These are phyloP conservation scores for Toxotes chatareus DNA, from an alignment of 2,113 vertebrate species.

Conservation along the genomic window DNA sequence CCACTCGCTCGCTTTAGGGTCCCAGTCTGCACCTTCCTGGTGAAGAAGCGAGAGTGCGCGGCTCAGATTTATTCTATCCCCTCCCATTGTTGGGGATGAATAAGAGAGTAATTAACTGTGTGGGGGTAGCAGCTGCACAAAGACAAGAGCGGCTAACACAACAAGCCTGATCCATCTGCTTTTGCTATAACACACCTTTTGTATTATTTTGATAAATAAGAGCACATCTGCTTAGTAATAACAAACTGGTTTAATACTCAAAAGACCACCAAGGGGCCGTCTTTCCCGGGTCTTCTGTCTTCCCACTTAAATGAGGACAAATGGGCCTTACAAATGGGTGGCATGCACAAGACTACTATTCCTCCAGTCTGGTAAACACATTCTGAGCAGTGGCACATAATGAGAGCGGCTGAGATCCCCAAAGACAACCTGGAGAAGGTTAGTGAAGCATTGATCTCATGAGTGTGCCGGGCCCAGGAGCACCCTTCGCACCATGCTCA, in stretches of 20 bases:
- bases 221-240: slow-evolving; percentile 77
- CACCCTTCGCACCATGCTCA: slow-evolving; percentile 63
- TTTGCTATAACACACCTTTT: slow-evolving; percentile 73
- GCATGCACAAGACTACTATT: slow-evolving; percentile 49
- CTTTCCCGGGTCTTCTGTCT: slow-evolving; percentile 58
- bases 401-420: slow-evolving; percentile 70
- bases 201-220: slow-evolving; percentile 80
- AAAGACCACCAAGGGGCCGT: slow-evolving; percentile 66
- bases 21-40: slow-evolving; percentile 78
- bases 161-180: slow-evolving; percentile 75
- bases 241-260: slow-evolving; percentile 77
- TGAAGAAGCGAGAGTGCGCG: slow-evolving; percentile 64
- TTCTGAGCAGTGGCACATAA: slow-evolving; percentile 71
- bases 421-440: slow-evolving; percentile 71
- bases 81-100: slow-evolving; percentile 80
- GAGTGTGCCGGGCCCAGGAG: slow-evolving; percentile 66
- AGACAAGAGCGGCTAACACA: slow-evolving; percentile 69
- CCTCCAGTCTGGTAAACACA: slow-evolving; percentile 69
- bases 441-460: slow-evolving; percentile 79
- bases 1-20: slow-evolving; percentile 76
- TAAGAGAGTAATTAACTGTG: slow-evolving; percentile 83
- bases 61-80: slow-evolving; percentile 77
- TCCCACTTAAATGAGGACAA: slow-evolving; percentile 82
- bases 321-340: slow-evolving; percentile 64
- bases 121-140: slow-evolving; percentile 75